phyloP scores from a whole-genome alignment of 2,113 vertebrate genomes.

The Crocuta crocuta region DNA sequence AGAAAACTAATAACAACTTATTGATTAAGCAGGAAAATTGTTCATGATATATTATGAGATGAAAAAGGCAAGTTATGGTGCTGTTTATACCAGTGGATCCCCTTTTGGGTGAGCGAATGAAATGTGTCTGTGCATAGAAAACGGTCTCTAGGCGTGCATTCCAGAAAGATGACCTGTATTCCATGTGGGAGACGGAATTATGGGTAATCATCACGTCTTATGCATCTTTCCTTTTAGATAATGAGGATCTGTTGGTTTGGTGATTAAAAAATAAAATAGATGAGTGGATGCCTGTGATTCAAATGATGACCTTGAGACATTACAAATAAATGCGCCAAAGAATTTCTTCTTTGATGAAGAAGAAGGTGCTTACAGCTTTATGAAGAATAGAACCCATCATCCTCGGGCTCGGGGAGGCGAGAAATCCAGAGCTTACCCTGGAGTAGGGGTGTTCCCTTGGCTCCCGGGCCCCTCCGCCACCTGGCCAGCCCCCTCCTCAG shows the following conservation, averaged over 20 bases:
- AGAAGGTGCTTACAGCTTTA: not conserved
- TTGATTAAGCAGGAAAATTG: conserved; percentile 69
- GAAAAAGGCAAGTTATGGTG: not conserved
- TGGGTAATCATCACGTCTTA: not conserved
- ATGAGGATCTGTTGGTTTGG: not conserved
- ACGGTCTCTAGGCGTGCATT: not conserved
- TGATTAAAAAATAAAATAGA: conserved; percentile 28
- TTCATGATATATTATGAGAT: conserved; percentile 48
- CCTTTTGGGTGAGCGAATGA: not conserved
- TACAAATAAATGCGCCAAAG: not conserved
- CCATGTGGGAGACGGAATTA: not conserved
- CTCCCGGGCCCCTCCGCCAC: too few relatives aligned
- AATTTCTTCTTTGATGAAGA: not conserved
- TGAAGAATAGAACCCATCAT: not conserved
- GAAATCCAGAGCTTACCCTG: not conserved
- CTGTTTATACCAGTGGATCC: not conserved
- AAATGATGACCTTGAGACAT: not conserved
- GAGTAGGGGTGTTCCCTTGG: not conserved
- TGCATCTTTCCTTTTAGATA: not conserved
- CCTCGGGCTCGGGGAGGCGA: not conserved
- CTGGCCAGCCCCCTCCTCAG: too few relatives aligned
- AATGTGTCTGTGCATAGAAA: not conserved
- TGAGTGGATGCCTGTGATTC: not conserved
- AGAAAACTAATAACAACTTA: conserved; percentile 57
- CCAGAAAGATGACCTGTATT: not conserved